These are phyloP conservation scores for Epinotia ramella DNA, from an alignment of 2,888 invertebrate genomes.

Conservation along the genomic window DNA sequence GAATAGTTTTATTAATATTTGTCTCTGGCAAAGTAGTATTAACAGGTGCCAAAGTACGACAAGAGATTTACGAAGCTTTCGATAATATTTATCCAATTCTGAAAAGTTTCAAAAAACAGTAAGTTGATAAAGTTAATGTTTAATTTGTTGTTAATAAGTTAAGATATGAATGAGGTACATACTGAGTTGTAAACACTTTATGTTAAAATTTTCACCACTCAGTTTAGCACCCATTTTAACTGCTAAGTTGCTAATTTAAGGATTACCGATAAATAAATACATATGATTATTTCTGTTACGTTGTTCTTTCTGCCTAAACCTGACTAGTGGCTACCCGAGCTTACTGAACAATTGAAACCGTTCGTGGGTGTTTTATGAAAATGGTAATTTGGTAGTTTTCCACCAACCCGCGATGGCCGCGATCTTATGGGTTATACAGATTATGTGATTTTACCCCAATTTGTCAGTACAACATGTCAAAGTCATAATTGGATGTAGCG, in stretches of 20 bases:
- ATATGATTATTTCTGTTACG: slow-evolving; percentile 11
- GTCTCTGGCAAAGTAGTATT: slow-evolving; percentile 99
- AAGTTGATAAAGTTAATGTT: slow-evolving; percentile 47
- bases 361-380: background rate
- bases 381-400: too few species aligned
- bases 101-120: slow-evolving; percentile 97
- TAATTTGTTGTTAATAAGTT: slow-evolving; percentile 22
- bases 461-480: too few species aligned
- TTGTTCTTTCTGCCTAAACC: background rate
- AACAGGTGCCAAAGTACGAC: slow-evolving; percentile 97
- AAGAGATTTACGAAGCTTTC: slow-evolving; percentile 97
- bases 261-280: slow-evolving; percentile 22
- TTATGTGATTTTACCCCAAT: too few species aligned
- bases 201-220: slow-evolving; percentile 1
- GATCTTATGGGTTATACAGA: too few species aligned
- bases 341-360: background rate
- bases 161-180: slow-evolving; percentile 6
- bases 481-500: too few species aligned
- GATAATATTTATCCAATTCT: slow-evolving; percentile 98
- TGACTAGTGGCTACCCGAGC: background rate
- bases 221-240: background rate
- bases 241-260: slow-evolving; percentile 9
- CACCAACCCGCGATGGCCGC: too few species aligned
- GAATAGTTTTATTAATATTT: slow-evolving; percentile 98
- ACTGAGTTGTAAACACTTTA: background rate